Evolutionary conservation across 2,113 vertebrate genomes (phyloP).

Genomic region (Lathamus discolor): DNA sequence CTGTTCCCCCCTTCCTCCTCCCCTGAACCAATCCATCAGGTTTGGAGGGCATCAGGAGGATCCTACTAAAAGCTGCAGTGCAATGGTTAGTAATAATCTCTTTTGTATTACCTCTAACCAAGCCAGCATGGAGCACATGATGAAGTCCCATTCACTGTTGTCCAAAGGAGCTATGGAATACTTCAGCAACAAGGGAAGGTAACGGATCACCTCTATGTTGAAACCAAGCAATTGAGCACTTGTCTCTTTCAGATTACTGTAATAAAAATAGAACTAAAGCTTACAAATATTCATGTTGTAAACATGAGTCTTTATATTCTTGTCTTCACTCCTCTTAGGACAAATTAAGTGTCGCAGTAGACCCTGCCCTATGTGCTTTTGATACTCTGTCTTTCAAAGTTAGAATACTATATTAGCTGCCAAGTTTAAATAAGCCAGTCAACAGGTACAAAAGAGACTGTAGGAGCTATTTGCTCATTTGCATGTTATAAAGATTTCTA

Average conservation of each 20-base stretch:
- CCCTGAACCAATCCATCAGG: not conserved
- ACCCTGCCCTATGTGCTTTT: not conserved
- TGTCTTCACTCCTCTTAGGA: not conserved
- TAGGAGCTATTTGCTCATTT: not conserved
- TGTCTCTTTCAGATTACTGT: constrained; percentile 83
- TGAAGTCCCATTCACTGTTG: constrained; percentile 90
- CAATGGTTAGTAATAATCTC: not conserved
- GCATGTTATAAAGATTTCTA: not conserved
- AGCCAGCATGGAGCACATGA: constrained; percentile 93
- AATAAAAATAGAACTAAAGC: constrained; percentile 30
- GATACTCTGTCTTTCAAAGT: not conserved
- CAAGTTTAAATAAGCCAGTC: not conserved
- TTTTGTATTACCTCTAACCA: constrained; percentile 88
- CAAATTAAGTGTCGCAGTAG: not conserved
- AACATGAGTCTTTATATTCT: not conserved
- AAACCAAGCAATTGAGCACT: constrained; percentile 79
- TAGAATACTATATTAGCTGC: not conserved
- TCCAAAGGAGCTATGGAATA: constrained; percentile 71
- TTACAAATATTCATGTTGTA: not conserved
- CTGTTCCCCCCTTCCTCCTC: not conserved
- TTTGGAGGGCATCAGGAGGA: not conserved
- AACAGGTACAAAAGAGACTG: not conserved
- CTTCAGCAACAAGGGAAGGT: constrained; percentile 83
- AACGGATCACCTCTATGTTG: constrained; percentile 90
- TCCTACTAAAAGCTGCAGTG: not conserved